Evolutionary conservation across 2,797 vertebrate genomes (phyloP), one percentile per base, ranked within the genome.

Genomic region (Mareca strepera): DNA sequence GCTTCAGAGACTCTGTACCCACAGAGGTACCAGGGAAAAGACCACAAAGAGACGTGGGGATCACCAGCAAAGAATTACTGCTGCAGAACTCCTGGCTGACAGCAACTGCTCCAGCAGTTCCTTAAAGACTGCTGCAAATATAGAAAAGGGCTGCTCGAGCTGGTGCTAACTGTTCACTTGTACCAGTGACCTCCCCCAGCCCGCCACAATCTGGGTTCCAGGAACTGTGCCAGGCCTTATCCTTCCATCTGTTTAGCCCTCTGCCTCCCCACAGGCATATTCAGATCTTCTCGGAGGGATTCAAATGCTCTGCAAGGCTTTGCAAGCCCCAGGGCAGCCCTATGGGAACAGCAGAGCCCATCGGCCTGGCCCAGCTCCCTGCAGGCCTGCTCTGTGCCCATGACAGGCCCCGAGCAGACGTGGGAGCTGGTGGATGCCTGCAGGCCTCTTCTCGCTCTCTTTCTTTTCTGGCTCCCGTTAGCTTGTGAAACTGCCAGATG

Each of bases 291-390:
- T 59, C n/a, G 0, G 0, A 2, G 2, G 59, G 28, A 59, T 29
- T 37, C 9, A 12, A 7, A 33, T 0, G 0, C 17, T 26, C 64
- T 43, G 43, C 0, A 1, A 52, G 59, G 9, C 8, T 72, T 43
- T 33, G 48, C 64, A 37, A 92, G 72, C 21, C 25, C 43, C n/a
- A 17, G 77, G 28, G 28, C 18, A 91, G 58, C 53, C 17, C 37
- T 12, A 12, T 41, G 23, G 58, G 73, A 70, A 93, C 23, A 56
- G 46, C 41, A 90, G 70, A 63, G 70, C 28, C 41, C 28, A 50
- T 2, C 9, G 9, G 44, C 50, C 66, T 46, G 21, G 11, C 28
- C 2, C 3, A 59, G 22, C 23, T 23, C 29, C 52, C 44, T 80
- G 31, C 35, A 43, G 63, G 46, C 26, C 26, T 4, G 14, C 17